Conservation (phyloP, 1,140 invertebrate genomes). For the Pinna nobilis region DNA sequence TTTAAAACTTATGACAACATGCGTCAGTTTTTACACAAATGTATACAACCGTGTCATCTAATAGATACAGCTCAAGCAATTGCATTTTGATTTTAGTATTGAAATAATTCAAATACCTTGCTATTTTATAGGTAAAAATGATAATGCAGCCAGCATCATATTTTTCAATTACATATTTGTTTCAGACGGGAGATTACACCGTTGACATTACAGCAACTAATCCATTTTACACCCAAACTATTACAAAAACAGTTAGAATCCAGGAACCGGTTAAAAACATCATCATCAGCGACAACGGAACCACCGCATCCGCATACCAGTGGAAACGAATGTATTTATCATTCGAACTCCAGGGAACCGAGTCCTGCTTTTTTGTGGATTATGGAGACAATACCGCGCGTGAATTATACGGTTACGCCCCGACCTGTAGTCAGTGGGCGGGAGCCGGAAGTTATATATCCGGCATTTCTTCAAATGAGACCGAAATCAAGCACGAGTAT, state of each 20-base stretch:
- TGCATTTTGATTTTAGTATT: neutral
- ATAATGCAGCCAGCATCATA: neutral
- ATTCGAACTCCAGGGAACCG: constrained; percentile 64
- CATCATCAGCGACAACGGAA: constrained; percentile 14
- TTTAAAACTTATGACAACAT: too few species aligned
- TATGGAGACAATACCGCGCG: constrained; percentile 65
- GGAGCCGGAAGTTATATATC: constrained; percentile 41
- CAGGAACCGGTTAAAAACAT: constrained; percentile 30
- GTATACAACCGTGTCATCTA: too few species aligned
- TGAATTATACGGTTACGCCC: constrained; percentile 36
- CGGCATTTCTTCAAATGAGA: constrained; percentile 24
- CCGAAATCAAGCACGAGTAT: constrained; percentile 56
- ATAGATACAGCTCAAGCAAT: too few species aligned
- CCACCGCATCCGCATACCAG: constrained; percentile 32
- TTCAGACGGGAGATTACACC: constrained; percentile 52
- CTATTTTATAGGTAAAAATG: neutral
- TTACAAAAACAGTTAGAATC: constrained; percentile 30
- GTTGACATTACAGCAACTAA: constrained; percentile 51
- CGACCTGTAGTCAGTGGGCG: constrained; percentile 29
- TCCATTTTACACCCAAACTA: constrained; percentile 25
- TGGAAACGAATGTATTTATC: constrained; percentile 59
- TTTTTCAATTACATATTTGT: neutral
- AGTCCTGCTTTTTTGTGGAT: constrained; percentile 71
- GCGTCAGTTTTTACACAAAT: too few species aligned
- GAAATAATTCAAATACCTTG: neutral